These are phyloP conservation scores for Acanthurus tractus DNA, from an alignment of 2,797 vertebrate genomes.

Conservation along the genomic window DNA sequence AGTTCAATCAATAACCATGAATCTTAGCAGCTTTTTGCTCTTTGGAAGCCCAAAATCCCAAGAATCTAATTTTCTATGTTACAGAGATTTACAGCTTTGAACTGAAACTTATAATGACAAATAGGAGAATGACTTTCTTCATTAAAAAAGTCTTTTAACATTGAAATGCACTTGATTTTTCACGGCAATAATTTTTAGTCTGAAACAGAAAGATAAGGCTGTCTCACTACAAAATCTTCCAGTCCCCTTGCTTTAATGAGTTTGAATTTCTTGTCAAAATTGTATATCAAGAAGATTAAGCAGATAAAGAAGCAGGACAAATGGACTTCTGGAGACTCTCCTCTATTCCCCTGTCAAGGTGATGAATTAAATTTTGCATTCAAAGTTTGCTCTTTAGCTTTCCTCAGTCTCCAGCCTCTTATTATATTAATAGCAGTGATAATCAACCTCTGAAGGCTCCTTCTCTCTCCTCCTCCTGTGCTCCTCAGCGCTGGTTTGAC, in stretches of 20 bases:
- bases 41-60: background rate
- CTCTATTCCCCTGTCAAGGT: conserved; percentile 4
- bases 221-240: background rate
- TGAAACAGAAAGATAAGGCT: conserved; percentile 1
- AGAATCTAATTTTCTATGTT: conserved; percentile 12
- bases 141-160: conserved; percentile 13
- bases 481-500: conserved; percentile 44
- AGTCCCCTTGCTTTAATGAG: conserved; percentile 1
- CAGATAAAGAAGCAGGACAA: conserved; percentile 15
- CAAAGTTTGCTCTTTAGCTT: conserved; percentile 10
- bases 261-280: conserved; percentile 13
- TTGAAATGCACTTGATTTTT: conserved; percentile 41
- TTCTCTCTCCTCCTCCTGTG: conserved; percentile 30
- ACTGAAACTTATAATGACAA: conserved; percentile 10
- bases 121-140: conserved; percentile 6
- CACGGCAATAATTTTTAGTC: background rate
- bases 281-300: background rate
- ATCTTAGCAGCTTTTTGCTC: conserved; percentile 16
- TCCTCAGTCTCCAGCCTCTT: conserved; percentile 2
- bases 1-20: conserved; percentile 5
- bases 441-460: conserved; percentile 46
- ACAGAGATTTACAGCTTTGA: conserved; percentile 13
- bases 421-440: conserved; percentile 57
- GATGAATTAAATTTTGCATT: conserved; percentile 37
- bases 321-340: background rate